Evolutionary conservation across 2,797 vertebrate genomes (phyloP).

Genomic region (Nyctibius grandis): DNA sequence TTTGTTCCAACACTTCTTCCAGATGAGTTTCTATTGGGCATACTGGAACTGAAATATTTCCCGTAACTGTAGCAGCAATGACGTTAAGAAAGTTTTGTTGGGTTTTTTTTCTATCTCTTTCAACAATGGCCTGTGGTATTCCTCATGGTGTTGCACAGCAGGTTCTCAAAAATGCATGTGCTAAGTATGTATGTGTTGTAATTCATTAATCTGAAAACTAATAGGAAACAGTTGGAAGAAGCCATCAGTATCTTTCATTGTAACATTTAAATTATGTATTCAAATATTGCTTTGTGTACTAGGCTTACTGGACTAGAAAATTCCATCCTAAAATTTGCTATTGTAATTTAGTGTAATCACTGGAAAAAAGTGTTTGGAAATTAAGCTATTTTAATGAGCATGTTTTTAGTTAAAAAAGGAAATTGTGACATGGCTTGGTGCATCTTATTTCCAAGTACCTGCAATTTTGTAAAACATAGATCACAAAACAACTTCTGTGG

Average conservation of each 20-base stretch:
- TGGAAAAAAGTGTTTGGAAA: constrained; percentile 26
- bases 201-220: constrained; percentile 39
- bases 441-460: not conserved
- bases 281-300: not conserved
- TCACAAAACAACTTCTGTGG: not conserved
- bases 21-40: not conserved
- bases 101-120: too few species aligned
- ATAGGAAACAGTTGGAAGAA: constrained; percentile 43
- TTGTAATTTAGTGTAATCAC: not conserved
- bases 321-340: not conserved
- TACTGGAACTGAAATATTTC: constrained; percentile 6
- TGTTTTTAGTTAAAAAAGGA: not conserved
- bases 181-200: constrained; percentile 45
- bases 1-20: constrained; percentile 28
- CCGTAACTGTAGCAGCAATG: constrained; percentile 26
- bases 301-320: constrained; percentile 16
- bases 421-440: not conserved
- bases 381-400: not conserved
- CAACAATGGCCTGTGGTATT: constrained; percentile 34
- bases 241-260: constrained; percentile 17
- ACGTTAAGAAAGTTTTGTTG: too few species aligned
- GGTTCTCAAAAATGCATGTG: not conserved
- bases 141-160: constrained; percentile 24
- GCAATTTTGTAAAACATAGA: not conserved
- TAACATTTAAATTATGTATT: not conserved